Conservation (phyloP, 2,113 vertebrate genomes). For the Sisor rabdophorus region DNA sequence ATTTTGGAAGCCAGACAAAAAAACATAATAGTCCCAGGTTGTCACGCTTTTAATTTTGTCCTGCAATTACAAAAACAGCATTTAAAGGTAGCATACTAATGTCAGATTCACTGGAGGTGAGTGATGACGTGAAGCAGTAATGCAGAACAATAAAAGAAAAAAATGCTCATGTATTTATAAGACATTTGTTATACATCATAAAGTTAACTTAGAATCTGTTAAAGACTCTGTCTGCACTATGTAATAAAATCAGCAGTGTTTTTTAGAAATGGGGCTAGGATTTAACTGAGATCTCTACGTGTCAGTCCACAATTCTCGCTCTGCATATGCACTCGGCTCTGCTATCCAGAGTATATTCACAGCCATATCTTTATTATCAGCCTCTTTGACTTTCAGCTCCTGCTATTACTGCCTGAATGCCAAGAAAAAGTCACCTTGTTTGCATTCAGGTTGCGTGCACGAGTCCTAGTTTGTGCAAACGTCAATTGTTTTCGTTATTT, state of each 20-base stretch:
- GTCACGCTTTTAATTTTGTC: too few relatives aligned
- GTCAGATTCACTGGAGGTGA: not conserved
- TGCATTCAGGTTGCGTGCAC: slow-evolving; percentile 2
- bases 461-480: not conserved
- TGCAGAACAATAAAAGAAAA: not conserved
- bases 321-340: not conserved
- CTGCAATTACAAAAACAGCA: not conserved
- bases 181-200: not conserved
- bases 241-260: not conserved
- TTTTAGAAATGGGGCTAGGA: too few relatives aligned
- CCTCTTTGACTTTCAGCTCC: slow-evolving; percentile 40
- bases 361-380: slow-evolving; percentile 25
- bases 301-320: not conserved
- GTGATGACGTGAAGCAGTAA: not conserved
- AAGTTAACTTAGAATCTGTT: not conserved
- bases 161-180: not conserved
- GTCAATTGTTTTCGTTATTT: not conserved
- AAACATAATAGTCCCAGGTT: too few relatives aligned
- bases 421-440: slow-evolving; percentile 47
- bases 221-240: too few relatives aligned
- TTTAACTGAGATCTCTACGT: not conserved
- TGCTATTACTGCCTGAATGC: slow-evolving; percentile 44
- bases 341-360: slow-evolving; percentile 1
- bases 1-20: too few relatives aligned
- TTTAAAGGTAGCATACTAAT: not conserved